Evolutionary conservation across 2,797 vertebrate species (phyloP).

Genomic region (Sebastes reedi): DNA sequence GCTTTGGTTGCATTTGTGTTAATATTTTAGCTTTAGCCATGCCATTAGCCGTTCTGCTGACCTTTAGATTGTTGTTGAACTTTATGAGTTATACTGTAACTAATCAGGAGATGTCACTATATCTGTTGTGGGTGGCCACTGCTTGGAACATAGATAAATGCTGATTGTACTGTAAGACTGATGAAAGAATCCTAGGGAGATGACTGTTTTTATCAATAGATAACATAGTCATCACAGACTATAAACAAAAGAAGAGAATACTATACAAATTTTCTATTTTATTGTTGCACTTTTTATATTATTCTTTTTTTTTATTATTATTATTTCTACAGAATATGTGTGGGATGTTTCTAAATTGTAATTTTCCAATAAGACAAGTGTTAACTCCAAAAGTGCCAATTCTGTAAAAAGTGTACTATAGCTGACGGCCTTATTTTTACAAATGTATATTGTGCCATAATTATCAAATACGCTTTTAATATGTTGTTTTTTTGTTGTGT

Average conservation of each 20-base stretch:
- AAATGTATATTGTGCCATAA: conserved; percentile 16
- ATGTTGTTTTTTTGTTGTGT: background rate
- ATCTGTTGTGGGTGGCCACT: background rate
- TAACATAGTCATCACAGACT: background rate
- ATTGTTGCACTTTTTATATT: conserved; percentile 12
- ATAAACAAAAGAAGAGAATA: background rate
- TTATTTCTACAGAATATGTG: background rate
- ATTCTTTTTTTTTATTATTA: background rate
- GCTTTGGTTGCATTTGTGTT: background rate
- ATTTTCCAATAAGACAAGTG: background rate
- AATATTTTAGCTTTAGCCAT: background rate
- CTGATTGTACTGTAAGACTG: background rate
- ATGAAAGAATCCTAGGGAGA: background rate
- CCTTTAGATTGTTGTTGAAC: background rate
- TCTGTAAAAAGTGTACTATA: background rate
- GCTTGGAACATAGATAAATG: background rate
- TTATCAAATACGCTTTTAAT: background rate
- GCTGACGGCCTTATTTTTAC: background rate
- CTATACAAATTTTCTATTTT: background rate
- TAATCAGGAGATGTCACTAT: background rate
- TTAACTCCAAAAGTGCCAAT: conserved; percentile 35
- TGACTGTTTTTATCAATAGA: background rate
- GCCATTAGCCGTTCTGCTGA: background rate
- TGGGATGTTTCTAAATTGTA: background rate
- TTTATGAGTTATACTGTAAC: conserved; percentile 5